These are phyloP conservation scores for Cyrtonyx montezumae DNA, from an alignment of 2,113 vertebrate species.

Conservation along the genomic window DNA sequence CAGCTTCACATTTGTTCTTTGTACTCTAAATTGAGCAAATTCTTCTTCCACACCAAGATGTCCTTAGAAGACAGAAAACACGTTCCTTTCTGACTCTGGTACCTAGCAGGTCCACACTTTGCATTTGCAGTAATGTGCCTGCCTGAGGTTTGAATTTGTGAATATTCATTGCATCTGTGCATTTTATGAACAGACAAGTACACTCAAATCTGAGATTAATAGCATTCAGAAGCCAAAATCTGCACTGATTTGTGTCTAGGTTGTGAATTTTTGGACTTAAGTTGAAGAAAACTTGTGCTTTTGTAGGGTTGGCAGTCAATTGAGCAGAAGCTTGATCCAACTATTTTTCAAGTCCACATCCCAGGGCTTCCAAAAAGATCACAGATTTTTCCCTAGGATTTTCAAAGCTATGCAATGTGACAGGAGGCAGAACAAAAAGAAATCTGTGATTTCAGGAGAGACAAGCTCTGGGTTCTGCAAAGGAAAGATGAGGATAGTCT, in stretches of 20 bases:
- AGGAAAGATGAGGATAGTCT: neutral
- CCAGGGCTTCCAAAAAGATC: neutral
- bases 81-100: neutral
- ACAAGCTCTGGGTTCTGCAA: neutral
- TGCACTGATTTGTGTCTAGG: accelerated
- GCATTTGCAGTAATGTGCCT: neutral
- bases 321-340: neutral
- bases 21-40: neutral
- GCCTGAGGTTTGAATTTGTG: neutral
- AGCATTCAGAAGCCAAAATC: neutral
- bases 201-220: neutral
- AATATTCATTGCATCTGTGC: accelerated
- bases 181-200: accelerated
- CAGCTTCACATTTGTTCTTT: neutral
- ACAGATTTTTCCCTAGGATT: neutral
- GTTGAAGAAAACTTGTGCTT: neutral
- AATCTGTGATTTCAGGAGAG: neutral
- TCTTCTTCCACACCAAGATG: neutral
- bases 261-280: neutral
- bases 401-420: neutral
- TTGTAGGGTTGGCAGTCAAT: neutral
- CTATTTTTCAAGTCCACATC: neutral
- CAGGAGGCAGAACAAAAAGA: neutral
- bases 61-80: neutral
- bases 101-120: neutral